Conservation (phyloP, 2,797 vertebrate genomes). For the Ctenosaura bakeri region DNA sequence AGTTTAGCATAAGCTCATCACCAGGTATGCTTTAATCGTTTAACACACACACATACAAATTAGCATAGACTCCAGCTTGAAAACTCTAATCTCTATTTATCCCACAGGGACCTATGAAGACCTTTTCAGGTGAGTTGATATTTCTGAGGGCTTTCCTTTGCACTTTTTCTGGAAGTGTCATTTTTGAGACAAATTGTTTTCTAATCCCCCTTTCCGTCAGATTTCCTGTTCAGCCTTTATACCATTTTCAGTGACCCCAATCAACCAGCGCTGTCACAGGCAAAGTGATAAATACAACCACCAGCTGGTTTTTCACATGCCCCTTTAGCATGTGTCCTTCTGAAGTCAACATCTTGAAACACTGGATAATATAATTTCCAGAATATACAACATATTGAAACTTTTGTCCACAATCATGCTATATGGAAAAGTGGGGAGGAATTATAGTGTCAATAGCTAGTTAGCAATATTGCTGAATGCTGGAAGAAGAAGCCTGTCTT, state of each 20-base stretch:
- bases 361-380: background rate
- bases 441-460: background rate
- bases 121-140: conserved; percentile 6
- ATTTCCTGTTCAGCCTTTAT: conserved; percentile 10
- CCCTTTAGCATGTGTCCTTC: background rate
- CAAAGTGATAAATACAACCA: conserved; percentile 29
- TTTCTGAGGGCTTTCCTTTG: background rate
- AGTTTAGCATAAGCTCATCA: conserved; percentile 37
- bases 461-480: background rate
- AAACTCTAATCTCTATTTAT: conserved; percentile 19
- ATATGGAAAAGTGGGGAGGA: background rate
- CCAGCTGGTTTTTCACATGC: background rate
- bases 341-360: background rate
- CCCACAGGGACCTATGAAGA: conserved; percentile 10
- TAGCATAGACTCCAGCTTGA: conserved; percentile 17
- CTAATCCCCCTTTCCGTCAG: conserved; percentile 20
- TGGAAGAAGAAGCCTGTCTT: background rate
- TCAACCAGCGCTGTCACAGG: background rate
- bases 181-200: conserved; percentile 24
- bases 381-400: background rate
- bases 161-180: background rate
- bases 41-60: background rate
- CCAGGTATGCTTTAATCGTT: conserved; percentile 29
- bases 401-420: background rate
- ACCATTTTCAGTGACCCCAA: conserved; percentile 3